Evolutionary conservation across 2,797 vertebrate genomes (phyloP), one percentile per base, ranked within the genome.

Genomic region (Hypotaenidia philippensis): DNA sequence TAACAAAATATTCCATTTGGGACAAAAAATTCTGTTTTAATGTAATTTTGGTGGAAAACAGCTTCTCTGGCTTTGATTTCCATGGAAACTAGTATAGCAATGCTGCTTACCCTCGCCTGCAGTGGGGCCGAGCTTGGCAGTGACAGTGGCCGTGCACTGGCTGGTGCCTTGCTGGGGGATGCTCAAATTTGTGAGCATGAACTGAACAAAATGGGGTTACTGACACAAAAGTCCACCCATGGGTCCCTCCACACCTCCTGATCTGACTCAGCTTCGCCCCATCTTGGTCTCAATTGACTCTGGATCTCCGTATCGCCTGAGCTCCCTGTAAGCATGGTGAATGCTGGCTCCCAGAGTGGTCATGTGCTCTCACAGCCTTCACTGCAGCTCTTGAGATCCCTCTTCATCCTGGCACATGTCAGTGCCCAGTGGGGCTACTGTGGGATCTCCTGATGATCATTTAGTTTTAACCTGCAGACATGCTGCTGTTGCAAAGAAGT

Each of bases 1-100:
- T 19, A 96, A 86, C 31, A 85, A 83, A 90, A 66, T 82, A 94
- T 95, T 69, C 80, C 74, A 45, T 40, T 57, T 32, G 72, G 70
- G 95, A 92, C 56, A 70, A 44, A 41, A 85, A 80, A 68, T 49
- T 68, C 38, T 68, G 79, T 50, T 91, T 89, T 61, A 94, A 90
- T 89, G 40, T 81, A 66, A 85, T 92, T 96, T 95, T 74, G 89
- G 89, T n/a, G 27, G 90, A 75, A 94, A 94, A 44, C 76, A 97
- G 93, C 94, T 95, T 95, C 61, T 90, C 41, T 61, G 66, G 70
- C 52, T 94, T 87, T 89, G 56, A 95, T 98, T 97, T 97, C 98
- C 97, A 95, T 97, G 96, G 98, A 97, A 98, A 98, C 97, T 70
- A 90, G 38, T 78, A 56, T 63, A 78, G 90, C 94, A 86, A 38